A percentile compares a stretch with the other conserved stretches of the same genome.
Conservation (phyloP, 2,888 invertebrate genomes). For the Autographa gamma region DNA sequence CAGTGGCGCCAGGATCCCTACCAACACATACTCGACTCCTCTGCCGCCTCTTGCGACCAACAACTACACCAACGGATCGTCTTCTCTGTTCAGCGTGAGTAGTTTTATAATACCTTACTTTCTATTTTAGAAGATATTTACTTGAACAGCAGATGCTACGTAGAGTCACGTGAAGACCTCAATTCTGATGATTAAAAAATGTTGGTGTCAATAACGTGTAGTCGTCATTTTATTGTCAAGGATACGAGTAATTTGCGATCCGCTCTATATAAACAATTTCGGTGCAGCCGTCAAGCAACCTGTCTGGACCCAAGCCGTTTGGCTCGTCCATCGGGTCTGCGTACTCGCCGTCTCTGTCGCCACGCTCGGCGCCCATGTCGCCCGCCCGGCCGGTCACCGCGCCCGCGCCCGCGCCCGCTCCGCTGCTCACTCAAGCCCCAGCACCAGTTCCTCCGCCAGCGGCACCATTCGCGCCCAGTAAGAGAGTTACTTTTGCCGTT, state of each 20-base stretch:
- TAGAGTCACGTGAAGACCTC: too few relatives aligned
- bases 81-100: slow-evolving; percentile 92
- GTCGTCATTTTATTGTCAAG: too few relatives aligned
- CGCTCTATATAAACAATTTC: slow-evolving; percentile 1
- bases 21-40: slow-evolving; percentile 93
- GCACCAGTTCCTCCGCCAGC: slow-evolving; percentile 59
- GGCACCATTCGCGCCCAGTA: slow-evolving; percentile 84
- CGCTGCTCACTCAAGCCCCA: slow-evolving; percentile 58
- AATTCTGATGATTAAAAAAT: too few relatives aligned
- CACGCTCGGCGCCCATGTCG: slow-evolving; percentile 86
- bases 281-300: slow-evolving; percentile 84
- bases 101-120: slow-evolving; percentile 8
- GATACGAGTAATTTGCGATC: background rate
- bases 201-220: too few relatives aligned
- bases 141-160: too few relatives aligned
- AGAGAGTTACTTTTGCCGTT: slow-evolving; percentile 87
- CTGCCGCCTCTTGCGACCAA: slow-evolving; percentile 91
- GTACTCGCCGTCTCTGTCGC: slow-evolving; percentile 85
- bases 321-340: slow-evolving; percentile 89
- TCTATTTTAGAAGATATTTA: too few relatives aligned
- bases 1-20: slow-evolving; percentile 92
- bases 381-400: slow-evolving; percentile 79
- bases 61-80: slow-evolving; percentile 89
- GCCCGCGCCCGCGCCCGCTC: slow-evolving; percentile 59
- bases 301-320: slow-evolving; percentile 90